phyloP scores from a whole-genome alignment of 1,140 invertebrate genomes.

The Himalopsyche phryganea region DNA sequence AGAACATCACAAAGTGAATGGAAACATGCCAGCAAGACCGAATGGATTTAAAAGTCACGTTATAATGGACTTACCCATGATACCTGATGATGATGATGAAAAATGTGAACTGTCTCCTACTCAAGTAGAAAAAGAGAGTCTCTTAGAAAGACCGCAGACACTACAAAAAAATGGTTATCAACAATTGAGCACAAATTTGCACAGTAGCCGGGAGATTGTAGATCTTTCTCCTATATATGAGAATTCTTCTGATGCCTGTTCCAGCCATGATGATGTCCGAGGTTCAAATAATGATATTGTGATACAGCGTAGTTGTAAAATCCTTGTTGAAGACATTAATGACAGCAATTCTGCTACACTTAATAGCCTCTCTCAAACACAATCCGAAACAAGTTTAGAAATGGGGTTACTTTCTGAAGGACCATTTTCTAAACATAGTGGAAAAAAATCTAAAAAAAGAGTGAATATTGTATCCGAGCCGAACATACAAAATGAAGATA shows the following conservation, averaged over 20 bases:
- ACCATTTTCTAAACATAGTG: constrained; percentile 51
- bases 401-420: constrained; percentile 46
- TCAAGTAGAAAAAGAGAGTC: constrained; percentile 29
- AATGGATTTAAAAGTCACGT: constrained; percentile 52
- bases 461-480: constrained; percentile 61
- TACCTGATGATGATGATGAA: constrained; percentile 50
- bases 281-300: constrained; percentile 43
- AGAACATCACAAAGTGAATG: constrained; percentile 46
- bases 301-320: constrained; percentile 42
- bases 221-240: constrained; percentile 53
- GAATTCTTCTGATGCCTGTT: constrained; percentile 52
- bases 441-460: constrained; percentile 54
- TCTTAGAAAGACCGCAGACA: constrained; percentile 35
- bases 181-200: constrained; percentile 41
- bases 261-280: constrained; percentile 48
- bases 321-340: constrained; percentile 45
- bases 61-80: constrained; percentile 51
- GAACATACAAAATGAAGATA: constrained; percentile 49
- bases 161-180: constrained; percentile 48
- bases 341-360: constrained; percentile 49
- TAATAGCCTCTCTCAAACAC: constrained; percentile 50
- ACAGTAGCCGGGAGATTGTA: constrained; percentile 49
- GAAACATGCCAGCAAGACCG: constrained; percentile 47
- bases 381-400: constrained; percentile 52
- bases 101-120: constrained; percentile 40